These are phyloP conservation scores for Takifugu ocellatus DNA, from an alignment of 2,797 vertebrate species.

Conservation along the genomic window DNA sequence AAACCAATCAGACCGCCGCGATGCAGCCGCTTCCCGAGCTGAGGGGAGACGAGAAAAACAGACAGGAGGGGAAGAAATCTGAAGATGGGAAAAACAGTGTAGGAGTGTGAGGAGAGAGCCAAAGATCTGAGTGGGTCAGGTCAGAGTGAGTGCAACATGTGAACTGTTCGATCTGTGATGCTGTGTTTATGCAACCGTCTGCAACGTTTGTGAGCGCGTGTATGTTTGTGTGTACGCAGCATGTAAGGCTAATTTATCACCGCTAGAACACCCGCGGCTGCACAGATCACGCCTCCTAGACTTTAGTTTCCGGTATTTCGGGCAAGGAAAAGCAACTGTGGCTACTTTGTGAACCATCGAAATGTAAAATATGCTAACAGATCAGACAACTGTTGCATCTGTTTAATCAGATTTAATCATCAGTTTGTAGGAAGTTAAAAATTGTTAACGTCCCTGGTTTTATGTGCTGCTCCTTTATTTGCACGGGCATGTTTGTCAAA, in stretches of 20 bases:
- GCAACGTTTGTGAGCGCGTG: neutral
- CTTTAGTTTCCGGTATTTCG: too few relatives aligned
- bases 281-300: too few relatives aligned
- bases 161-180: constrained; percentile 44
- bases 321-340: neutral
- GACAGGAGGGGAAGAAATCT: constrained; percentile 35
- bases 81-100: constrained; percentile 28
- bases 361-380: constrained; percentile 3
- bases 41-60: neutral
- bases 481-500: constrained; percentile 9
- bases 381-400: neutral
- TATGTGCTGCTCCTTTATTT: constrained; percentile 4
- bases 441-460: neutral
- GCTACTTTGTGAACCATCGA: constrained; percentile 5
- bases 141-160: constrained; percentile 41
- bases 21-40: constrained; percentile 39
- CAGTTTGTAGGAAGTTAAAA: constrained; percentile 4
- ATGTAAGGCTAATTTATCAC: constrained; percentile 8
- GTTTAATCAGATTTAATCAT: too few relatives aligned
- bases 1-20: constrained; percentile 64
- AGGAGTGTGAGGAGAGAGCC: constrained; percentile 22
- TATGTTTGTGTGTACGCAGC: neutral
- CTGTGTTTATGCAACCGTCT: constrained; percentile 37
- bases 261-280: neutral
- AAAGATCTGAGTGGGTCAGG: constrained; percentile 46